These are phyloP conservation scores for Elaphurus davidianus DNA, from an alignment of 2,113 vertebrate species.

Conservation along the genomic window DNA sequence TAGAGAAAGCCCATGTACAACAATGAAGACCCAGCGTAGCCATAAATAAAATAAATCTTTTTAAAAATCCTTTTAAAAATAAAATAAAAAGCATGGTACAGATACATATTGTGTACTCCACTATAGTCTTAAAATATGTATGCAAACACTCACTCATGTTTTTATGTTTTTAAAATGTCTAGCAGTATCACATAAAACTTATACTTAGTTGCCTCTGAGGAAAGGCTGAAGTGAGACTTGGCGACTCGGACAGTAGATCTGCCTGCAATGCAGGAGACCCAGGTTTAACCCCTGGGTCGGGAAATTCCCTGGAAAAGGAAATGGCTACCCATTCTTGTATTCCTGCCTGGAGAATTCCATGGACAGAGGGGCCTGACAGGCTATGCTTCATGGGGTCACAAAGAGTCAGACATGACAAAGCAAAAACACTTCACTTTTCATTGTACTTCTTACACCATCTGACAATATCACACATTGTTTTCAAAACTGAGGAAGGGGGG, in stretches of 20 bases:
- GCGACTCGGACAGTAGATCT: neutral
- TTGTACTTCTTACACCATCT: neutral
- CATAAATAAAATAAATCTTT: neutral
- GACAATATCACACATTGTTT: neutral
- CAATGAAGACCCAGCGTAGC: neutral
- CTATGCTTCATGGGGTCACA: neutral
- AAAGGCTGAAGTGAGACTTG: neutral
- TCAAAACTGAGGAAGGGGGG: neutral
- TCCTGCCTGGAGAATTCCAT: neutral
- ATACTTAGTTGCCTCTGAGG: neutral
- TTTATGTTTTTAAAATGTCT: neutral
- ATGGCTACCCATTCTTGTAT: neutral
- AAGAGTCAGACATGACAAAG: neutral
- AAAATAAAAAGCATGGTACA: neutral
- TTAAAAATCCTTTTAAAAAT: neutral
- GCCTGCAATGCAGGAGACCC: neutral
- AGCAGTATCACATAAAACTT: constrained; percentile 16
- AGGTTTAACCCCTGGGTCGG: neutral
- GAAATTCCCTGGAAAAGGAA: neutral
- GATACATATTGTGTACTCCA: neutral
- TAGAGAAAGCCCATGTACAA: neutral
- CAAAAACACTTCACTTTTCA: neutral
- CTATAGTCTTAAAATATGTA: neutral
- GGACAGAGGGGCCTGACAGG: neutral
- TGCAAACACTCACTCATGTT: neutral